Evolutionary conservation across 2,888 invertebrate genomes (phyloP), one percentile per base, ranked within the genome.

Genomic region (Ormyrus nitidulus): DNA sequence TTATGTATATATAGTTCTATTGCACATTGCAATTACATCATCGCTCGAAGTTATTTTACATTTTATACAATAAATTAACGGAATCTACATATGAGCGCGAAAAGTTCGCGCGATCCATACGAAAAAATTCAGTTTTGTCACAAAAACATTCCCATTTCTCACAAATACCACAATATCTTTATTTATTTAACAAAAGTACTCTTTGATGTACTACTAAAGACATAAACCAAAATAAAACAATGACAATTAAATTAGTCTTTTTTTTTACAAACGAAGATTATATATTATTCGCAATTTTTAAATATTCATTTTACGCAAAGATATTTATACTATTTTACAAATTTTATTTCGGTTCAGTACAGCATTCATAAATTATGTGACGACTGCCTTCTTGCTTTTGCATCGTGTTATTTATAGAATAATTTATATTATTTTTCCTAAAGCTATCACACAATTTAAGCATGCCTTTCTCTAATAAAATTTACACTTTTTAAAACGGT

Each of bases 61-160:
- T 88, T 77, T 89, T 89, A 88, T 89, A 90, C 90, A 90, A 90
- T 89, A 90, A 89, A 88, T 89, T 89, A 89, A 87, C 91, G 91
- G 86, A 92, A 82, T 84, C 84, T 80, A 84, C 82, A 83, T 79
- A 81, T 44, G 80, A 53, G 58, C 64, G 53, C 53, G 62, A 69
- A 66, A 72, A 74, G 56, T 71, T 72, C 11, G 44, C 54, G 59
- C 61, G 56, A 19, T 13, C 59, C 59, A 54, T 70, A 48, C 58
- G 53, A 64, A 73, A 68, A 19, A 71, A 74, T 71, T 83, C 54
- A 81, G 61, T 69, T 79, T 68, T 69, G 62, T 64, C 68, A 77
- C 58, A 79, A 80, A 79, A 77, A 76, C 61, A 68, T 73, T 61
- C 56, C 53, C 54, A 68, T 73, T 65, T 73, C 49, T 73, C 53